Evolutionary conservation across 2,888 invertebrate genomes (phyloP).

Genomic region (Euzophera pinguis): DNA sequence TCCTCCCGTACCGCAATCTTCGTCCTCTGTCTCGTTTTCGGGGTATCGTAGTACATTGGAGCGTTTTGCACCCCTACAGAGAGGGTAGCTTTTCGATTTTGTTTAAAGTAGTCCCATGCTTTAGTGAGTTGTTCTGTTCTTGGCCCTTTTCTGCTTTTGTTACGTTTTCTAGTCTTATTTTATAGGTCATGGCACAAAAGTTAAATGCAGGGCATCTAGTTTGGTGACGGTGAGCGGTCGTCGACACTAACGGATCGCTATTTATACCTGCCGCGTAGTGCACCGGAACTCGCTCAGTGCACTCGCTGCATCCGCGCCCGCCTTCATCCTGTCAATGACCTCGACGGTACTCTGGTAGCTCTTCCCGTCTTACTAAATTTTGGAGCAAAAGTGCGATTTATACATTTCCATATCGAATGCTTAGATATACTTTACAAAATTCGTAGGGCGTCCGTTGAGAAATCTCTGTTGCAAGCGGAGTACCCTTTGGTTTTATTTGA

Average conservation of each 20-base stretch:
- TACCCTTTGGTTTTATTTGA: constrained; percentile 70
- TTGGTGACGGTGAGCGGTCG: constrained; percentile 65
- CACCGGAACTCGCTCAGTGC: constrained; percentile 77
- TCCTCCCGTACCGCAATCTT: constrained; percentile 39
- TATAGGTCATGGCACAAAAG: constrained; percentile 57
- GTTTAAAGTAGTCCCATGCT: constrained; percentile 26
- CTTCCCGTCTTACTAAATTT: constrained; percentile 14
- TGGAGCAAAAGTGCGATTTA: background rate
- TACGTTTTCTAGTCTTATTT: constrained; percentile 41
- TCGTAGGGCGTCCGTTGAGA: constrained; percentile 59
- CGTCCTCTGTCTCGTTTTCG: constrained; percentile 32
- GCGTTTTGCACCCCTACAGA: constrained; percentile 34
- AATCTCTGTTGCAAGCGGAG: constrained; percentile 59
- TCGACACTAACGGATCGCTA: constrained; percentile 79
- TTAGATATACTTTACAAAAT: constrained; percentile 22
- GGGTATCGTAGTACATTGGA: constrained; percentile 25
- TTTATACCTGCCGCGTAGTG: constrained; percentile 77
- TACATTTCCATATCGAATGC: background rate
- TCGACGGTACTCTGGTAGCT: constrained; percentile 35
- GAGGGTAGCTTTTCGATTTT: constrained; percentile 33
- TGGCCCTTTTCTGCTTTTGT: too few species aligned
- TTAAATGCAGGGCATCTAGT: constrained; percentile 47
- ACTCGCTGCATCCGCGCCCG: constrained; percentile 72
- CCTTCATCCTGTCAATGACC: constrained; percentile 75
- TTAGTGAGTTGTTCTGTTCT: constrained; percentile 31